phyloP scores from a whole-genome alignment of 2,113 vertebrate genomes.

The Vulpes lagopus region DNA sequence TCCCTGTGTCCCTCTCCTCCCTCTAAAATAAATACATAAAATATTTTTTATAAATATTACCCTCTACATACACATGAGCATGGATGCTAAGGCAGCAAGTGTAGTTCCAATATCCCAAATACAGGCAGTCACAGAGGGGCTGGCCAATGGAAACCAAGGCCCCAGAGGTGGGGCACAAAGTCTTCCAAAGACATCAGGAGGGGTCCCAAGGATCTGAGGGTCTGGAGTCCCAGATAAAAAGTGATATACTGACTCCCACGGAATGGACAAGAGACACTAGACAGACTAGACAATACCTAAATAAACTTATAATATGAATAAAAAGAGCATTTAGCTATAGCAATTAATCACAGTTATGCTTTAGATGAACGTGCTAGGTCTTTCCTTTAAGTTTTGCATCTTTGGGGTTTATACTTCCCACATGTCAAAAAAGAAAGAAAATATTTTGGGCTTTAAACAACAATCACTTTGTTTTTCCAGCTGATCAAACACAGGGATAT shows the following conservation, averaged over 20 bases:
- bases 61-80: background rate
- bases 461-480: background rate
- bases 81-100: background rate
- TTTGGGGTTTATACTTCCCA: background rate
- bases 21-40: too few species aligned
- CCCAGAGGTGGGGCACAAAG: background rate
- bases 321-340: background rate
- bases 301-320: background rate
- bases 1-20: too few species aligned
- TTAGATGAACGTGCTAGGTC: background rate
- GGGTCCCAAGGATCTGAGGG: background rate
- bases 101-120: background rate
- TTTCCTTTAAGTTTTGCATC: background rate
- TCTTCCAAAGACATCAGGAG: background rate
- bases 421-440: background rate
- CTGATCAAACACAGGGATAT: background rate
- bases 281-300: background rate
- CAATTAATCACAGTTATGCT: background rate
- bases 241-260: background rate
- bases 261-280: background rate
- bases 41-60: too few species aligned
- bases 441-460: background rate
- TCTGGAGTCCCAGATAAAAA: background rate
- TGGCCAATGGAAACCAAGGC: background rate
- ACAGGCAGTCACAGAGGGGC: background rate